Percentiles rank a stretch among this genome's conserved stretches.
Evolutionary conservation across 2,888 invertebrate species (phyloP).

Genomic region (Dascillus cervinus): DNA sequence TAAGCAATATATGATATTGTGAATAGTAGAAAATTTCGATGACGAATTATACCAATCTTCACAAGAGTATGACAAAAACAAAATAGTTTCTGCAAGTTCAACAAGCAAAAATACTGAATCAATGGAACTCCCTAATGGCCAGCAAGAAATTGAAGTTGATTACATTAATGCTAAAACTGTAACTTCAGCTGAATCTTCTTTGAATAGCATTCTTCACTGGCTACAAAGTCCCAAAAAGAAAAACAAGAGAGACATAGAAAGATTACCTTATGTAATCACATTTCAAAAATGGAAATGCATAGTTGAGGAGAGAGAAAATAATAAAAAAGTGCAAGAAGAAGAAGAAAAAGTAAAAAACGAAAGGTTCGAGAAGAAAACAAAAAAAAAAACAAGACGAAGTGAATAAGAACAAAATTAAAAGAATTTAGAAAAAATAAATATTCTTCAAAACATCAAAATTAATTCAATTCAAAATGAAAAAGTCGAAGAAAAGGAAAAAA

Average conservation of each 20-base stretch:
- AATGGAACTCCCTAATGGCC: constrained; percentile 3
- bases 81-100: constrained; percentile 3
- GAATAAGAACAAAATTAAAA: too few relatives aligned
- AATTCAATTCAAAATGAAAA: too few relatives aligned
- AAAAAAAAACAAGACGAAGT: neutral
- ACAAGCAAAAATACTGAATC: neutral
- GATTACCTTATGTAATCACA: constrained; percentile 3
- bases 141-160: constrained; percentile 3
- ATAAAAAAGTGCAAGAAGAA: constrained; percentile 2
- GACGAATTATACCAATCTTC: constrained; percentile 3
- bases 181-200: constrained; percentile 6
- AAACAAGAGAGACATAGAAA: constrained; percentile 4
- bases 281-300: constrained; percentile 1
- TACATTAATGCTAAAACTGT: constrained; percentile 3
- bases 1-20: constrained; percentile 5
- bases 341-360: neutral
- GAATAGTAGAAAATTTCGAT: constrained; percentile 5
- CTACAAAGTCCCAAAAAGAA: constrained; percentile 6
- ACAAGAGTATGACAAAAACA: constrained; percentile 3
- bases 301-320: constrained; percentile 2
- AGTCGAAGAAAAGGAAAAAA: too few relatives aligned
- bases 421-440: too few relatives aligned
- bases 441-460: too few relatives aligned
- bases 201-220: constrained; percentile 5
- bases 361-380: neutral